Evolutionary conservation across 2,797 vertebrate species (phyloP), one percentile per base, ranked within the genome.

Genomic region (Girardinus metallicus): DNA sequence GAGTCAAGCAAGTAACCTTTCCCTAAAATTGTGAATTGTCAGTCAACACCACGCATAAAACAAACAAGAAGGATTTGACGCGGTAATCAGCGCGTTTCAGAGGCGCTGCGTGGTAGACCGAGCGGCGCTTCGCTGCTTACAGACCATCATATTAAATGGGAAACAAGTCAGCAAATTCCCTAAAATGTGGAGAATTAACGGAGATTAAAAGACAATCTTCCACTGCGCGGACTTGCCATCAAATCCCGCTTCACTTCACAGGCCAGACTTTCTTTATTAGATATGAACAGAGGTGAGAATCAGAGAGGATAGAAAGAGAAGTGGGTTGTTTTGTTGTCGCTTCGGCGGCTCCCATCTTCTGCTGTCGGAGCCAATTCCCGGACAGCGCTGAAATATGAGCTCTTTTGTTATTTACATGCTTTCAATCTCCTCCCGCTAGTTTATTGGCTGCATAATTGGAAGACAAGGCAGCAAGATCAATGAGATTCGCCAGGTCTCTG

Each of bases 381-480:
- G 77, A 85, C 80, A 83, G 68, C 68, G 29, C 13, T 43, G 53
- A 76, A 82, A 87, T 77, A 80, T 46, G 81, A 85, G 72, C 80
- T 77, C 53, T 81, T 81, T 81, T 82, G 64, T 82, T 87, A 86
- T 91, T 90, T 81, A 80, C 89, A 83, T 87, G 73, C 83, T 84
- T 87, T 78, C 71, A 75, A 64, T 85, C 74, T 81, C 64, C 55
- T 74, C 80, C 74, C n/a, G 16, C 88, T 81, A 98, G 97, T 96
- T 98, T 95, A 98, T 98, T 95, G 97, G 97, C 93, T 98, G 97
- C 96, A 98, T 98, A 96, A 98, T 98, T 96, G 97, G 97, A 94
- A 96, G 97, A 96, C 97, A 98, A 97, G 97, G 97, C 95, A 98
- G 96, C 92, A 98, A 98, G 96, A 98, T 98, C 96, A 98, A 98